Conservation (phyloP, 2,888 invertebrate genomes). For the Papilio elwesi region DNA sequence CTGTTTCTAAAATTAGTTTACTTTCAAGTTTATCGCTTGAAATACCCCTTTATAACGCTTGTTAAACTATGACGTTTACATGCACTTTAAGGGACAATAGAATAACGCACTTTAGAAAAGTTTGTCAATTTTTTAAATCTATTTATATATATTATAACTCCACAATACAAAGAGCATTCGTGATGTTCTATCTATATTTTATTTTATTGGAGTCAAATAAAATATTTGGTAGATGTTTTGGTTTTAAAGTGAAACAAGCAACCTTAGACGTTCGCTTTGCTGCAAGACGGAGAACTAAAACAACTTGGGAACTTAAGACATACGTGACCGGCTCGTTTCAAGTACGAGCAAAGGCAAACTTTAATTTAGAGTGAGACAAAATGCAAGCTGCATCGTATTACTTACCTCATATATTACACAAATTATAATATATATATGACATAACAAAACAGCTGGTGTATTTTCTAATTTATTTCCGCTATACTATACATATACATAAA, state of each 20-base stretch:
- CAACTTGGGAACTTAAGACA: constrained; percentile 38
- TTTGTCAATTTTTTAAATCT: too few species aligned
- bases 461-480: constrained; percentile 15
- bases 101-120: background rate
- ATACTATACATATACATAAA: constrained; percentile 33
- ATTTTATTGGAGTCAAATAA: constrained; percentile 10
- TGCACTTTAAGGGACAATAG: background rate
- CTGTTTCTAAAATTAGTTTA: constrained; percentile 31
- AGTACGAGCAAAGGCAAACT: constrained; percentile 30
- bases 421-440: background rate
- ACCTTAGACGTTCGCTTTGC: constrained; percentile 20
- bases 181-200: background rate
- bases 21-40: constrained; percentile 14
- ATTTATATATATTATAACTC: too few species aligned
- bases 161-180: background rate
- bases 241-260: constrained; percentile 33
- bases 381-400: constrained; percentile 1
- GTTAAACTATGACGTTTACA: background rate
- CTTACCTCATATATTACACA: background rate
- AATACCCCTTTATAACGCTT: background rate
- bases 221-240: constrained; percentile 13
- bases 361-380: constrained; percentile 23
- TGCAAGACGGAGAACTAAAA: constrained; percentile 35
- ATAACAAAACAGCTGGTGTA: constrained; percentile 2
- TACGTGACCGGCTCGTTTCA: constrained; percentile 37